Percentiles rank a stretch among this genome's conserved stretches.
Evolutionary conservation across 2,113 vertebrate genomes (phyloP).

Genomic region (Collichthys lucidus): DNA sequence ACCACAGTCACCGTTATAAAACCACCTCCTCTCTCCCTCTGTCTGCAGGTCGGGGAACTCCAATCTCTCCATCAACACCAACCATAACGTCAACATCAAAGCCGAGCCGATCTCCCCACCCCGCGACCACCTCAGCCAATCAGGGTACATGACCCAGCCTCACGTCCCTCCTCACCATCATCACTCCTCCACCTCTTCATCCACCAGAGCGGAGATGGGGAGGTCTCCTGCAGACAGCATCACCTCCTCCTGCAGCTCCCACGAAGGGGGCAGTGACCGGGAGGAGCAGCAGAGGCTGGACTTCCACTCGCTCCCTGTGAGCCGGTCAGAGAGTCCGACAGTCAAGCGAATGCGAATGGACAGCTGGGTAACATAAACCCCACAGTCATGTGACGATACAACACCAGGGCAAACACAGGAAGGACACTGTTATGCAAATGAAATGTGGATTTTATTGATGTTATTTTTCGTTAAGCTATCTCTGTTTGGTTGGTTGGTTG

Average conservation of each 20-base stretch:
- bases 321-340: slow-evolving; percentile 88
- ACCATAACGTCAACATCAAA: slow-evolving; percentile 94
- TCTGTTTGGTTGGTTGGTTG: slow-evolving; percentile 6
- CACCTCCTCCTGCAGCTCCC: slow-evolving; percentile 95
- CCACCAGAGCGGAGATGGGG: slow-evolving; percentile 88
- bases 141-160: slow-evolving; percentile 82
- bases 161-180: slow-evolving; percentile 48
- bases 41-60: slow-evolving; percentile 87
- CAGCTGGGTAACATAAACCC: slow-evolving; percentile 91
- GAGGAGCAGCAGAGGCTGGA: slow-evolving; percentile 89
- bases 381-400: not conserved
- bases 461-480: slow-evolving; percentile 46
- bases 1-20: not conserved
- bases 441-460: slow-evolving; percentile 52
- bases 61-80: slow-evolving; percentile 89
- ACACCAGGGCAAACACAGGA: slow-evolving; percentile 49
- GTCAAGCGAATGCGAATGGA: slow-evolving; percentile 95
- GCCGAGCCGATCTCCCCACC: slow-evolving; percentile 95
- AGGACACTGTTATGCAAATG: slow-evolving; percentile 63
- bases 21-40: not conserved
- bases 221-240: slow-evolving; percentile 93
- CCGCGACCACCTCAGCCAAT: slow-evolving; percentile 82
- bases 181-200: slow-evolving; percentile 66
- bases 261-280: slow-evolving; percentile 89
- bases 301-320: slow-evolving; percentile 85